These are phyloP conservation scores for Dasyprocta punctata DNA, from an alignment of 2,113 vertebrate species.

Conservation along the genomic window DNA sequence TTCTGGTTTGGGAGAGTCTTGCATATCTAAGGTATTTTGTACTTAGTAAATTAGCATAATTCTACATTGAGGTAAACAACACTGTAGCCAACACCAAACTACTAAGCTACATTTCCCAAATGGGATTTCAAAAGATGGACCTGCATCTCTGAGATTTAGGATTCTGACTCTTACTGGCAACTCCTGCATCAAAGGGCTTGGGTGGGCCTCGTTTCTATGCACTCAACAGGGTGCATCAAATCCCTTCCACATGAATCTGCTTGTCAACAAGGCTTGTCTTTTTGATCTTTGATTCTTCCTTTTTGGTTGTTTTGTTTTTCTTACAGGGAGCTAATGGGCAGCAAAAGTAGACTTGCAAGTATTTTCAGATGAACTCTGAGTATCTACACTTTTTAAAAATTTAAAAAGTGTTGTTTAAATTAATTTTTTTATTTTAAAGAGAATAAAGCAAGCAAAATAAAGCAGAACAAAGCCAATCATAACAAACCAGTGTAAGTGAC, in stretches of 20 bases:
- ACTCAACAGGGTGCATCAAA: accelerated
- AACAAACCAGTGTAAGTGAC: too few relatives aligned
- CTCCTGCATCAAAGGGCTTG: neutral
- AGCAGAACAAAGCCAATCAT: too few relatives aligned
- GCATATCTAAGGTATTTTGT: neutral
- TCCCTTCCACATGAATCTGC: neutral
- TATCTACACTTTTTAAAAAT: neutral
- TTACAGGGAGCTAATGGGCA: neutral
- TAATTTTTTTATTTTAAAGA: too few relatives aligned
- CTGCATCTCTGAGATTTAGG: neutral
- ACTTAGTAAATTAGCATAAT: neutral
- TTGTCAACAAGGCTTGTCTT: neutral
- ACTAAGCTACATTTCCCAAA: neutral
- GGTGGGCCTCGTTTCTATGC: neutral
- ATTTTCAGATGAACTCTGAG: neutral
- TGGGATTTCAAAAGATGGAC: neutral
- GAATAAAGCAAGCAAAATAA: too few relatives aligned
- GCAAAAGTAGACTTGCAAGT: neutral
- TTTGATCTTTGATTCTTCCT: neutral
- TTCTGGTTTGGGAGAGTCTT: neutral
- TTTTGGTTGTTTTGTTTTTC: neutral
- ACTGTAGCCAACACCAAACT: neutral
- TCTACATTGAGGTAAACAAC: neutral
- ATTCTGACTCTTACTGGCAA: neutral
- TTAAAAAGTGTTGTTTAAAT: too few relatives aligned